phyloP scores from a whole-genome alignment of 1,140 invertebrate species.

The Lanistes nyassanus region DNA sequence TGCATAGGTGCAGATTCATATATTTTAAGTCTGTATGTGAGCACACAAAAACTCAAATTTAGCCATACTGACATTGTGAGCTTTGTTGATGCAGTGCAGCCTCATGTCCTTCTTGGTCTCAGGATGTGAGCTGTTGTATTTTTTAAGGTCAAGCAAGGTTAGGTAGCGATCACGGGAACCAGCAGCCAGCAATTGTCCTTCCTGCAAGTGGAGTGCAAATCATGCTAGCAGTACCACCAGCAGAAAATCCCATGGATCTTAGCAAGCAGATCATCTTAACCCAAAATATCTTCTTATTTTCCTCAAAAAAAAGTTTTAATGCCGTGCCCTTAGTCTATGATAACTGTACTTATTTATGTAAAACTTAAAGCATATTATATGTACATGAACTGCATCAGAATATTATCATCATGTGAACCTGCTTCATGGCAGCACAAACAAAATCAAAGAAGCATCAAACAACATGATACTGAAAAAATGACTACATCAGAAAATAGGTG shows the following conservation, averaged over 20 bases:
- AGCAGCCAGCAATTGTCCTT: constrained; percentile 44
- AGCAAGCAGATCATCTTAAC: too few species aligned
- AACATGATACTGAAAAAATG: not conserved
- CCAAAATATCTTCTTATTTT: too few species aligned
- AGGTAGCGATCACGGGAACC: constrained; percentile 56
- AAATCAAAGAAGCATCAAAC: not conserved
- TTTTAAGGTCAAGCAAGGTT: constrained; percentile 49
- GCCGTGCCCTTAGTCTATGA: too few species aligned
- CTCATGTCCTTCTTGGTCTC: constrained; percentile 38
- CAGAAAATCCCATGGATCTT: too few species aligned
- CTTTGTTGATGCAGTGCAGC: constrained; percentile 42
- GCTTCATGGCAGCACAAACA: not conserved
- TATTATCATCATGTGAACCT: not conserved
- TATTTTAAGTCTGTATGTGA: too few species aligned
- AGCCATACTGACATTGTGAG: constrained; percentile 44
- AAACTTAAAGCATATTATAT: too few species aligned
- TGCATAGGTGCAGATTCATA: too few species aligned
- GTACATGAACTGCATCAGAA: not conserved
- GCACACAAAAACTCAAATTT: too few species aligned
- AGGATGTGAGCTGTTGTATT: constrained; percentile 39
- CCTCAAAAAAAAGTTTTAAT: too few species aligned
- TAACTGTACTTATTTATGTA: too few species aligned
- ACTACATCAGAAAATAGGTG: not conserved
- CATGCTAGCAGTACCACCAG: not conserved
- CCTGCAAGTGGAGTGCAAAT: constrained; percentile 46